A percentile compares a stretch with the other conserved stretches of the same genome.
Conservation (phyloP, 35 echinoderm and acorn worm species). For the Hemicentrotus pulcherrimus region DNA sequence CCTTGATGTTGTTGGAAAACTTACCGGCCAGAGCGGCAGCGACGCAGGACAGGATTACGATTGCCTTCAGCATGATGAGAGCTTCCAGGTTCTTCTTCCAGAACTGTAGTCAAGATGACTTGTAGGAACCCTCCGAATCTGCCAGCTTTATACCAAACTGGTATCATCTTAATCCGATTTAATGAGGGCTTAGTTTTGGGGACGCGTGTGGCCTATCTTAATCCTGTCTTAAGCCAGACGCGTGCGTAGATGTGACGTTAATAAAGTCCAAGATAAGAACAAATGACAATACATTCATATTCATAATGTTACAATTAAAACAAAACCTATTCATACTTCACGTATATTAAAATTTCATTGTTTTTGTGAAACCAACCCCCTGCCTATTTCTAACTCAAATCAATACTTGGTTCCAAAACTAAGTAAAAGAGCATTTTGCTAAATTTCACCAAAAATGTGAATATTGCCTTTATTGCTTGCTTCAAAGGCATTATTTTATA, state of each 20-base stretch:
- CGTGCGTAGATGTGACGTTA: neutral
- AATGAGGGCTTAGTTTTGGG: neutral
- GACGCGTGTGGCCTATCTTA: neutral
- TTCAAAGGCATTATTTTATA: no score
- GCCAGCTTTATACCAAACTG: neutral
- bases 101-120: neutral
- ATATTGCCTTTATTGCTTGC: no score
- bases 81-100: neutral
- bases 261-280: no score
- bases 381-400: no score
- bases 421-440: no score
- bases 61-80: conserved; percentile 39
- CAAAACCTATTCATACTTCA: no score
- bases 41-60: conserved; percentile 21
- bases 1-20: neutral
- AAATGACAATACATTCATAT: no score
- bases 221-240: neutral
- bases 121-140: neutral
- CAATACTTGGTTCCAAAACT: no score
- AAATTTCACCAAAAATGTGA: no score
- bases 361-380: no score
- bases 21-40: conserved; percentile 46
- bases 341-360: no score
- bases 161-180: neutral
- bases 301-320: no score